Percentiles rank a stretch among this genome's conserved stretches.
These are phyloP conservation scores for Patella pellucida DNA, from an alignment of 2,888 invertebrate species.

Conservation along the genomic window DNA sequence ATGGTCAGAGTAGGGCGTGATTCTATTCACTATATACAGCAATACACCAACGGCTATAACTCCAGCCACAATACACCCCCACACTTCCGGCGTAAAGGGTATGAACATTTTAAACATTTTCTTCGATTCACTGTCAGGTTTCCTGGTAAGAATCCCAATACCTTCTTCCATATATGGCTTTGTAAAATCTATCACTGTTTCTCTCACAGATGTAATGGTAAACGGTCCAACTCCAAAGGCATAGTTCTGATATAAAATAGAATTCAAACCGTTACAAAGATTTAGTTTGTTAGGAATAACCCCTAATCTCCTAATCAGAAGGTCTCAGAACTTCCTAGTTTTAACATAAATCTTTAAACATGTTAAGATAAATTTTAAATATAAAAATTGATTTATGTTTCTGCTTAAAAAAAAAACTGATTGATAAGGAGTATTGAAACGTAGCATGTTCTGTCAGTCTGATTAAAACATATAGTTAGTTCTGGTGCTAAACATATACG, in stretches of 20 bases:
- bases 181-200: conserved; percentile 54
- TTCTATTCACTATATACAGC: conserved; percentile 41
- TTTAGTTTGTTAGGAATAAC: too few relatives aligned
- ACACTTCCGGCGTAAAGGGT: conserved; percentile 46
- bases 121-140: conserved; percentile 39
- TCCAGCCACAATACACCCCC: conserved; percentile 42
- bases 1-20: conserved; percentile 35
- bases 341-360: too few relatives aligned
- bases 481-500: too few relatives aligned
- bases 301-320: too few relatives aligned
- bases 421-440: too few relatives aligned
- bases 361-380: too few relatives aligned
- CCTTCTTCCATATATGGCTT: conserved; percentile 56
- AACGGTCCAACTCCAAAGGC: conserved; percentile 55
- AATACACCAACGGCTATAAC: conserved; percentile 43
- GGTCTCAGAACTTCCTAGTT: too few relatives aligned
- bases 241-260: conserved; percentile 39
- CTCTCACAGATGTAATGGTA: conserved; percentile 49
- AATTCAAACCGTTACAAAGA: too few relatives aligned
- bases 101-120: conserved; percentile 52
- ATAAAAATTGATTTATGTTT: too few relatives aligned
- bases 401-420: too few relatives aligned
- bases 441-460: too few relatives aligned
- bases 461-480: too few relatives aligned
- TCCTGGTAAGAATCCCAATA: conserved; percentile 49